Evolutionary conservation across 2,888 invertebrate species (phyloP).

Genomic region (Octonoba sinensis): DNA sequence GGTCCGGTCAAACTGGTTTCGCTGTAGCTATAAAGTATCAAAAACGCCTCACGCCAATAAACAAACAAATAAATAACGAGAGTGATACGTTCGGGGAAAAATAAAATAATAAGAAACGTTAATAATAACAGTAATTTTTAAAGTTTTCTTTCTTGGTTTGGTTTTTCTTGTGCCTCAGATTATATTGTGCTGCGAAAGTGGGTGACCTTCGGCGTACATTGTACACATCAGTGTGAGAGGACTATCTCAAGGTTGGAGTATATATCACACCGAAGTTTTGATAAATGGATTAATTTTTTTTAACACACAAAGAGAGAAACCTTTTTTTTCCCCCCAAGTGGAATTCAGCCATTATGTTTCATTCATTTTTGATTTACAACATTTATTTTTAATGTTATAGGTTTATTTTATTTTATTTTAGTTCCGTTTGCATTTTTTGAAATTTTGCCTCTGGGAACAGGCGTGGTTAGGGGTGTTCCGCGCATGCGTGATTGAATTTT

Average conservation of each 20-base stretch:
- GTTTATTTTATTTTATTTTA: slow-evolving; percentile 36
- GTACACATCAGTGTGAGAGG: slow-evolving; percentile 30
- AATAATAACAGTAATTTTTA: slow-evolving; percentile 64
- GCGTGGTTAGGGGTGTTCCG: slow-evolving; percentile 26
- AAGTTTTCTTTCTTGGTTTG: slow-evolving; percentile 26
- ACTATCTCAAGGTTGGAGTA: slow-evolving; percentile 51
- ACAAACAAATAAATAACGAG: slow-evolving; percentile 58
- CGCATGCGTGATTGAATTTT: slow-evolving; percentile 16
- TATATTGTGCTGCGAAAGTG: slow-evolving; percentile 13
- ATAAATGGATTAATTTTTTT: slow-evolving; percentile 60
- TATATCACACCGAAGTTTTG: slow-evolving; percentile 56
- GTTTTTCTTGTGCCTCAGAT: slow-evolving; percentile 16
- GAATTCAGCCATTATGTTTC: slow-evolving; percentile 6
- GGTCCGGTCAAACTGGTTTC: slow-evolving; percentile 53
- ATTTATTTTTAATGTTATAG: slow-evolving; percentile 15
- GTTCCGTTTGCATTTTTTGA: slow-evolving; percentile 7
- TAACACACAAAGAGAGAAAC: no score
- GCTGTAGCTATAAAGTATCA: slow-evolving; percentile 62
- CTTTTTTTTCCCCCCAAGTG: slow-evolving; percentile 2
- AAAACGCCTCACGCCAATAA: slow-evolving; percentile 41
- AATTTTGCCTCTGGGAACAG: slow-evolving; percentile 22
- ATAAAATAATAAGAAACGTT: slow-evolving; percentile 47
- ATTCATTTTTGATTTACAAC: slow-evolving; percentile 36
- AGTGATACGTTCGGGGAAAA: slow-evolving; percentile 36
- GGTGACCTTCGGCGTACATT: slow-evolving; percentile 45